These are phyloP conservation scores for Antrozous pallidus DNA, from an alignment of 2,797 vertebrate species.

Conservation along the genomic window DNA sequence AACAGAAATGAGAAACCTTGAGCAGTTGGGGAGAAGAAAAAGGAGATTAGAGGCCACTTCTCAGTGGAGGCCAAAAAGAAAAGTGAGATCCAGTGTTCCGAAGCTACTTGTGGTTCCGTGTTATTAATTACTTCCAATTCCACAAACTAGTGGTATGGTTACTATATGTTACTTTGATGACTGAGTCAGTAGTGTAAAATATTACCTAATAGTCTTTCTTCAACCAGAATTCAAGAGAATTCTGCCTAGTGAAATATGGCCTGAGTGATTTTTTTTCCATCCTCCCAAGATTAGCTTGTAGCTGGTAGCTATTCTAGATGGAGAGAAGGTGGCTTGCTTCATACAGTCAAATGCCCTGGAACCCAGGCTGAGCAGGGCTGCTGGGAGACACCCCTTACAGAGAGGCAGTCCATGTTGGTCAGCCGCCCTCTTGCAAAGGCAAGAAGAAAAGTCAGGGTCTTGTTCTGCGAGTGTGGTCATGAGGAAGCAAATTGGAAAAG, in stretches of 20 bases:
- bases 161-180: background rate
- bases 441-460: background rate
- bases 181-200: background rate
- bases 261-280: background rate
- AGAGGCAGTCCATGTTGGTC: background rate
- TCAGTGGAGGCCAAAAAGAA: background rate
- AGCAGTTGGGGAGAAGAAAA: background rate
- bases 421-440: background rate
- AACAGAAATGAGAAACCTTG: background rate
- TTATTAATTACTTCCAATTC: background rate
- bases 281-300: background rate
- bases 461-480: background rate
- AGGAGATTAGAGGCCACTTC: background rate
- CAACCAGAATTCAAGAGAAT: background rate
- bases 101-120: background rate
- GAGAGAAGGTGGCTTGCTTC: background rate
- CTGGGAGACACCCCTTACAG: background rate
- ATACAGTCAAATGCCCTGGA: background rate
- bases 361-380: background rate
- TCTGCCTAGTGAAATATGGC: background rate
- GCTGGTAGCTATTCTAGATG: background rate
- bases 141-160: background rate
- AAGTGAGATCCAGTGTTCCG: background rate
- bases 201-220: background rate
- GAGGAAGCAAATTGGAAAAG: background rate